These are phyloP conservation scores for Parotia lawesii DNA, from an alignment of 2,113 vertebrate species.

Conservation along the genomic window DNA sequence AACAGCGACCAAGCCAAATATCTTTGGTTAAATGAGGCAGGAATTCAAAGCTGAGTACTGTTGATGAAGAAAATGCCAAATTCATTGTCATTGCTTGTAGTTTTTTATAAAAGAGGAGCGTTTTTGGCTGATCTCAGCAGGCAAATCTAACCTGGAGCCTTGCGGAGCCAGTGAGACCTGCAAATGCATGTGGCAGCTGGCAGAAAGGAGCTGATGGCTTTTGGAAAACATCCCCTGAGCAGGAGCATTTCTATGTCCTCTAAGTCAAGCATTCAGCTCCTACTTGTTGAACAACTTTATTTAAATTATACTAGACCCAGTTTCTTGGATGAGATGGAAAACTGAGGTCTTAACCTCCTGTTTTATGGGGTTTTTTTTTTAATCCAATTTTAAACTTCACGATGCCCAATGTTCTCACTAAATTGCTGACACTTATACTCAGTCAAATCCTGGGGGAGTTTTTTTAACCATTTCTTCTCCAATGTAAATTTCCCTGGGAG, in stretches of 20 bases:
- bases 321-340: background rate
- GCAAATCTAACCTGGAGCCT: constrained; percentile 8
- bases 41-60: constrained; percentile 26
- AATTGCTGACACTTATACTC: background rate
- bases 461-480: background rate
- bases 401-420: background rate
- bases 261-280: constrained; percentile 10
- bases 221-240: constrained; percentile 34
- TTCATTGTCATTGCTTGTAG: background rate
- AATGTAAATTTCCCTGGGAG: background rate
- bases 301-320: background rate
- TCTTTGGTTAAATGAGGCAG: constrained; percentile 43
- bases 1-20: constrained; percentile 41
- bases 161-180: constrained; percentile 21
- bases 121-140: background rate
- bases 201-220: background rate
- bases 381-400: background rate
- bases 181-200: background rate
- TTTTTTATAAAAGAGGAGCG: background rate
- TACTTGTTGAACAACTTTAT: background rate
- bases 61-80: background rate
- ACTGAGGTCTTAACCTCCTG: background rate
- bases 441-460: background rate
- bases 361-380: background rate
- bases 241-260: constrained; percentile 11